phyloP scores from a whole-genome alignment of 2,888 invertebrate species.

The Parascotia fuliginaria region DNA sequence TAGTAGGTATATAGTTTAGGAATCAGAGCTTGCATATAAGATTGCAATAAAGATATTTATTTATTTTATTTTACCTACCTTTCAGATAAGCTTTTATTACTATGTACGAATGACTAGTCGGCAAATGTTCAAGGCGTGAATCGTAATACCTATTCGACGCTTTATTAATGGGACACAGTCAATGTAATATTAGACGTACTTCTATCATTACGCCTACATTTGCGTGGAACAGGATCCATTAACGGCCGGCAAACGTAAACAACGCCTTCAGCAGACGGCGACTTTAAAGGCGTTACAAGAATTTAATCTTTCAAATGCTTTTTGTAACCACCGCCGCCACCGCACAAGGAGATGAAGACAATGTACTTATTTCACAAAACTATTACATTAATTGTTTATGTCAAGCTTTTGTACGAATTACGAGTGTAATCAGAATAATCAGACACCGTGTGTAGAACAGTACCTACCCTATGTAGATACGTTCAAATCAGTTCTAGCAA shows the following conservation, averaged over 20 bases:
- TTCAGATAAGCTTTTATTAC: too few species aligned
- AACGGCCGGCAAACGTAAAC: constrained; percentile 65
- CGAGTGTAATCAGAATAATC: too few species aligned
- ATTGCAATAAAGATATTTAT: too few species aligned
- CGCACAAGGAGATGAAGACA: constrained; percentile 54
- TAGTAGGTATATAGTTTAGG: too few species aligned
- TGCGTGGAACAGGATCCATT: constrained; percentile 68
- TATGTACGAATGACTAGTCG: not conserved
- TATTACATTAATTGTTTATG: constrained; percentile 1
- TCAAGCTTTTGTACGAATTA: too few species aligned
- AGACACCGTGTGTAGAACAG: too few species aligned
- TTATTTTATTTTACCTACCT: too few species aligned
- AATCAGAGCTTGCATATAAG: too few species aligned
- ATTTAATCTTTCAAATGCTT: constrained; percentile 52
- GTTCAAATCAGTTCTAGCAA: too few species aligned
- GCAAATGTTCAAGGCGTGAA: not conserved
- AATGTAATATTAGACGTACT: constrained; percentile 47
- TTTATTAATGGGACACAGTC: constrained; percentile 29
- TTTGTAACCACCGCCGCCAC: constrained; percentile 52
- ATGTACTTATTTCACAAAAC: constrained; percentile 29
- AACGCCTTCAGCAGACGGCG: constrained; percentile 59
- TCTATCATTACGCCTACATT: constrained; percentile 53
- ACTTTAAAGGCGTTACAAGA: constrained; percentile 67
- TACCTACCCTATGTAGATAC: too few species aligned
- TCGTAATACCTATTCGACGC: constrained; percentile 7